These are phyloP conservation scores for Pollimyrus isidori DNA, from an alignment of 2,113 vertebrate genomes.

Conservation along the genomic window DNA sequence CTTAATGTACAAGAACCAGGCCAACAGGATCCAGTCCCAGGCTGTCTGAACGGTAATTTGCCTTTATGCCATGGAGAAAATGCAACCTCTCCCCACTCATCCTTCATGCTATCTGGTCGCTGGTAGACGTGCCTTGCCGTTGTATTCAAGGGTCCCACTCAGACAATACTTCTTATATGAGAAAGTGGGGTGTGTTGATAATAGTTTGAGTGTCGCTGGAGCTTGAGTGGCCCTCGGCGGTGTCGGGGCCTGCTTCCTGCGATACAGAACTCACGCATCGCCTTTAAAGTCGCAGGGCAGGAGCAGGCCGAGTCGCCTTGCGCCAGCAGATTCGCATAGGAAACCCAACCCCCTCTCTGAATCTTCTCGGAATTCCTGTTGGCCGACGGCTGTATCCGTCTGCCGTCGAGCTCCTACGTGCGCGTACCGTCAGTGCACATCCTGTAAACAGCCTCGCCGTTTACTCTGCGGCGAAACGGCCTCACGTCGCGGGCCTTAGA, in stretches of 20 bases:
- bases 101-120: not conserved
- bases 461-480: not conserved
- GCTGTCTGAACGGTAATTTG: not conserved
- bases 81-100: not conserved
- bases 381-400: not conserved
- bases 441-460: not conserved
- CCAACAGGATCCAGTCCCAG: not conserved
- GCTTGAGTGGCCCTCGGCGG: not conserved
- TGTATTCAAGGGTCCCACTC: not conserved
- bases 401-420: not conserved
- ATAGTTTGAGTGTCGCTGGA: not conserved
- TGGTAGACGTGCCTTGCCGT: too few relatives aligned
- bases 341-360: not conserved
- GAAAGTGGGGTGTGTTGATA: not conserved
- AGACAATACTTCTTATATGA: not conserved
- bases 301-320: not conserved
- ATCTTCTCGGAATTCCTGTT: not conserved
- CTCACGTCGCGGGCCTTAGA: not conserved
- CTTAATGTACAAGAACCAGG: not conserved
- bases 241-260: not conserved
- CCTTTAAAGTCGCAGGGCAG: not conserved
- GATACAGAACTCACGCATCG: not conserved
- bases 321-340: not conserved
- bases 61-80: not conserved
- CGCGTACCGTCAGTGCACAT: not conserved